Percentiles rank a stretch among this genome's conserved stretches.
Evolutionary conservation across 2,113 vertebrate genomes (phyloP).

Genomic region (Datnioides undecimradiatus): DNA sequence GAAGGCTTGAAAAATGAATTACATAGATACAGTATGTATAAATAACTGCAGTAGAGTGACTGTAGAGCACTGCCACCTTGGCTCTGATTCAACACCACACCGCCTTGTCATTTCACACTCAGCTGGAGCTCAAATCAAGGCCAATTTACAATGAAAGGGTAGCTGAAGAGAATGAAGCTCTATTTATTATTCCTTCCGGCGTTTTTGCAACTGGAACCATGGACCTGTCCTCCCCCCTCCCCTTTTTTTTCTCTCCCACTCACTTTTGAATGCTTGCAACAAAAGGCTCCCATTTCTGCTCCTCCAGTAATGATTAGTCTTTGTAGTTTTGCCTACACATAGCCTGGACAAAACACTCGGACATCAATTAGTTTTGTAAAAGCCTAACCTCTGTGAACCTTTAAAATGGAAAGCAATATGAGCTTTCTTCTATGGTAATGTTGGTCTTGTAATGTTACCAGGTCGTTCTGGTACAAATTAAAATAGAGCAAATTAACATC

Average conservation of each 20-base stretch:
- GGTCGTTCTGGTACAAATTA: not conserved
- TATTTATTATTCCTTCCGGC: constrained; percentile 57
- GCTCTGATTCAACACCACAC: constrained; percentile 33
- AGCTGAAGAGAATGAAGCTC: constrained; percentile 38
- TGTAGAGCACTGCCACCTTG: constrained; percentile 9
- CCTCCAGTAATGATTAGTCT: constrained; percentile 59
- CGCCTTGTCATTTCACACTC: constrained; percentile 62
- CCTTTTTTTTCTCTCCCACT: constrained; percentile 33
- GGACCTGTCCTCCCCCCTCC: constrained; percentile 26
- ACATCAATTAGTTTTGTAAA: constrained; percentile 54
- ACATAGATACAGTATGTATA: constrained; percentile 32
- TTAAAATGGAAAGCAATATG: constrained; percentile 43
- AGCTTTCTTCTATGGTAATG: constrained; percentile 18
- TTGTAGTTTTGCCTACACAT: constrained; percentile 54
- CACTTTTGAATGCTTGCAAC: constrained; percentile 53
- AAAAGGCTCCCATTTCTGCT: constrained; percentile 58
- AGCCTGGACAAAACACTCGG: constrained; percentile 13
- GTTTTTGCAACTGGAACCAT: constrained; percentile 56
- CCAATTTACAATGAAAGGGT: constrained; percentile 67
- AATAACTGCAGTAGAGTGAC: constrained; percentile 44
- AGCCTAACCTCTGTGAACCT: constrained; percentile 38
- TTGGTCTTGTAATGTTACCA: not conserved
- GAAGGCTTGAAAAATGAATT: constrained; percentile 16
- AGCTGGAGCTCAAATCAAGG: constrained; percentile 69
- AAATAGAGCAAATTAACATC: constrained; percentile 10